These are phyloP conservation scores for Choloepus hoffmanni DNA, from an alignment of 2,113 vertebrate genomes.

Conservation along the genomic window DNA sequence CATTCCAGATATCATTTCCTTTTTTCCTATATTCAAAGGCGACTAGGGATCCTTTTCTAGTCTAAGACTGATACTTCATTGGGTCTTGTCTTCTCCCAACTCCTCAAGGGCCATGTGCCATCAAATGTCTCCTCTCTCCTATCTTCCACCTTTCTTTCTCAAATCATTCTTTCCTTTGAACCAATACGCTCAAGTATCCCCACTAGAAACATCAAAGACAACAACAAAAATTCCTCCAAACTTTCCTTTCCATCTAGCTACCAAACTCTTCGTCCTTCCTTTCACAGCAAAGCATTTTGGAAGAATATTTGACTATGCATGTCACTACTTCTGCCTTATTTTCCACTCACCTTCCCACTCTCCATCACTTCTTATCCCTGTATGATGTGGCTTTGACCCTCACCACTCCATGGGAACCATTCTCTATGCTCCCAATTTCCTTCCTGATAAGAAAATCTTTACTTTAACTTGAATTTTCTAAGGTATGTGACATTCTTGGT, in stretches of 20 bases:
- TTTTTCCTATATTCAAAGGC: background rate
- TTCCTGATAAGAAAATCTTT: slow-evolving; percentile 1
- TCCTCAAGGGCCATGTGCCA: background rate
- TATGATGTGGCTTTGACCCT: background rate
- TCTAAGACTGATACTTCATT: background rate
- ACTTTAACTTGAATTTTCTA: background rate
- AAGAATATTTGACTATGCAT: background rate
- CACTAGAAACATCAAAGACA: background rate
- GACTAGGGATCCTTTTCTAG: background rate
- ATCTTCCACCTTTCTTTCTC: background rate
- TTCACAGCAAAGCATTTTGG: background rate
- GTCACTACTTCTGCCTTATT: background rate
- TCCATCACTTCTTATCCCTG: background rate
- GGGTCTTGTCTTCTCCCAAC: background rate
- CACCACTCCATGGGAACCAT: background rate
- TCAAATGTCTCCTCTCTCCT: background rate
- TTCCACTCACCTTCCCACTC: background rate
- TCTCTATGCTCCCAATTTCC: background rate
- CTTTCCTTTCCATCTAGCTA: background rate
- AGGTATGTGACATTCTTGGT: background rate
- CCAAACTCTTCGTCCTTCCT: background rate
- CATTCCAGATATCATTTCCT: background rate
- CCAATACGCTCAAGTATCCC: background rate
- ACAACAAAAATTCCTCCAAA: background rate
- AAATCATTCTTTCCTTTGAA: background rate